These are phyloP conservation scores for Amazona vittata DNA, from an alignment of 2,113 vertebrate species.

Conservation along the genomic window DNA sequence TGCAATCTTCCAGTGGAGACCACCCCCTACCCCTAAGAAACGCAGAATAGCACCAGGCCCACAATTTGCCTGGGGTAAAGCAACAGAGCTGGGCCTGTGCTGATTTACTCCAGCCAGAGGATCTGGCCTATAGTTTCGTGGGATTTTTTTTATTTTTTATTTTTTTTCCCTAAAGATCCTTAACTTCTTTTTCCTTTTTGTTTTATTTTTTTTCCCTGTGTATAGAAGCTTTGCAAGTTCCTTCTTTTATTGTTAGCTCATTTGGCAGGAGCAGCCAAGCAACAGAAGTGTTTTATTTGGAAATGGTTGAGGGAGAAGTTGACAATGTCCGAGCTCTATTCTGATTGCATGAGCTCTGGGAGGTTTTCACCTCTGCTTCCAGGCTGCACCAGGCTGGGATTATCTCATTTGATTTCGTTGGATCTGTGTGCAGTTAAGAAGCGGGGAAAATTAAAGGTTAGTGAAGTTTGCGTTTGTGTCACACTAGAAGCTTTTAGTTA, in stretches of 20 bases:
- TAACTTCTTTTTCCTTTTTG: not conserved
- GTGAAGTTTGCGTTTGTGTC: slow-evolving; percentile 56
- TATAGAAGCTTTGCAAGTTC: slow-evolving; percentile 53
- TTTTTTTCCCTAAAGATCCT: not conserved
- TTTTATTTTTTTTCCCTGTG: not conserved
- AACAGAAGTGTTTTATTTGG: slow-evolving; percentile 73
- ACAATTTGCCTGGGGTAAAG: slow-evolving; percentile 55
- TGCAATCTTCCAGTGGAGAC: slow-evolving; percentile 65
- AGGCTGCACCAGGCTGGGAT: slow-evolving; percentile 67
- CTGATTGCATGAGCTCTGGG: slow-evolving; percentile 61
- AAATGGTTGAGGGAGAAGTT: slow-evolving; percentile 68
- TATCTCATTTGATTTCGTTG: slow-evolving; percentile 72
- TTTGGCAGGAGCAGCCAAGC: slow-evolving; percentile 62
- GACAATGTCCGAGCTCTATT: not conserved
- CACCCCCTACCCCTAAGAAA: slow-evolving; percentile 69
- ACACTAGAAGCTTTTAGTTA: slow-evolving; percentile 34
- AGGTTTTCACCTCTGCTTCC: slow-evolving; percentile 71
- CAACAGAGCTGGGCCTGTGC: slow-evolving; percentile 9
- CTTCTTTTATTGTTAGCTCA: slow-evolving; percentile 70
- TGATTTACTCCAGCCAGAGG: slow-evolving; percentile 50
- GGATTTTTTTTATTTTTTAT: not conserved
- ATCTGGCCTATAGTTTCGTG: slow-evolving; percentile 9
- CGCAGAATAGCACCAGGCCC: slow-evolving; percentile 53
- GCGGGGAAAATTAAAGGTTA: slow-evolving; percentile 54
- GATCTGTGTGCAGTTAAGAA: slow-evolving; percentile 41